Conservation (phyloP, 2,888 invertebrate genomes). For the Stomorhina lunata region DNA sequence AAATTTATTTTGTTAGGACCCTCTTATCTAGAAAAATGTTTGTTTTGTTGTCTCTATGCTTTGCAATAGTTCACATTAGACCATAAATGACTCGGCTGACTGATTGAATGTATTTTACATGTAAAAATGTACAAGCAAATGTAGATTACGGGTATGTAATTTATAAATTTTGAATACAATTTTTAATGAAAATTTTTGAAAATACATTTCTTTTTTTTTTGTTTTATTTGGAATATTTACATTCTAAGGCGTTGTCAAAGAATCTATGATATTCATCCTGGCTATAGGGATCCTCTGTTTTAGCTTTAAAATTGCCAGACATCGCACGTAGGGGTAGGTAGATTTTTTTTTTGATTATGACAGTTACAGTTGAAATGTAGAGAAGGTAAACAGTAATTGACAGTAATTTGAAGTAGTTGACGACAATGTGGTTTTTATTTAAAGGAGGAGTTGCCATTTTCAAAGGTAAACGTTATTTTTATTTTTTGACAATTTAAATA, state of each 20-base stretch:
- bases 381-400: conserved; percentile 9
- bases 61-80: not conserved
- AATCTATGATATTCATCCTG: conserved; percentile 90
- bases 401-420: conserved; percentile 37
- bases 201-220: conserved; percentile 43
- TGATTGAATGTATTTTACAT: conserved; percentile 48
- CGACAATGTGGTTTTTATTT: not conserved
- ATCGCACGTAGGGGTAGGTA: conserved; percentile 43
- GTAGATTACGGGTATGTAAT: not conserved
- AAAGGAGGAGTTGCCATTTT: conserved; percentile 24
- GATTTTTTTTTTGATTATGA: conserved; percentile 14
- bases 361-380: conserved; percentile 14
- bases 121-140: not conserved
- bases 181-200: not conserved
- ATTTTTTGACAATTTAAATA: conserved; percentile 1
- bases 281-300: conserved; percentile 81
- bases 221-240: conserved; percentile 80
- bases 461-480: not conserved
- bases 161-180: conserved; percentile 9
- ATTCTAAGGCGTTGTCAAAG: conserved; percentile 90
- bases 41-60: conserved; percentile 25
- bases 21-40: no score
- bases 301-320: conserved; percentile 30
- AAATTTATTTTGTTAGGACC: no score
- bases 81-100: conserved; percentile 26